Percentiles rank a stretch among this genome's conserved stretches.
phyloP scores from a whole-genome alignment of 2,888 invertebrate species.

The Pedicia rivosa region DNA sequence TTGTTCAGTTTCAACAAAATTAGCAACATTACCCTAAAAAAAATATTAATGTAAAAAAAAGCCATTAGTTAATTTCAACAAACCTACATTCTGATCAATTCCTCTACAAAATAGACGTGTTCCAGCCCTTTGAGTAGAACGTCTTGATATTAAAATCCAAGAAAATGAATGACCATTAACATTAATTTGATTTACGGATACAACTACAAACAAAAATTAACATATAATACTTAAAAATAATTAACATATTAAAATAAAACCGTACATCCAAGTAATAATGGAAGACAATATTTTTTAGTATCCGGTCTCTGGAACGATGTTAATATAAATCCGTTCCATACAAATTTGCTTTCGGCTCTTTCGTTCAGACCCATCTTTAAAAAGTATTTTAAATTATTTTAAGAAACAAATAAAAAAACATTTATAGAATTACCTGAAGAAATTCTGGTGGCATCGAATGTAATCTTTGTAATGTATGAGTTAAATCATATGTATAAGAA shows the following conservation, averaged over 20 bases:
- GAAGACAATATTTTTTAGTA: conserved; percentile 66
- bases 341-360: conserved; percentile 73
- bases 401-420: too few relatives aligned
- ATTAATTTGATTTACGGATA: conserved; percentile 62
- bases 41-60: conserved; percentile 17
- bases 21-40: conserved; percentile 72
- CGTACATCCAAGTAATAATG: conserved; percentile 84
- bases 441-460: conserved; percentile 73
- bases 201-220: conserved; percentile 30
- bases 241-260: too few relatives aligned
- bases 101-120: conserved; percentile 81
- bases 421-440: too few relatives aligned
- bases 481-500: conserved; percentile 86
- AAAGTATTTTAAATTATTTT: too few relatives aligned
- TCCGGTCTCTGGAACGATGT: conserved; percentile 59
- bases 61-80: not conserved
- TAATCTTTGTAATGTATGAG: conserved; percentile 78
- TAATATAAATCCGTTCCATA: conserved; percentile 83
- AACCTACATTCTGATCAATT: conserved; percentile 47
- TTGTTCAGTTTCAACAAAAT: conserved; percentile 97
- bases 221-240: conserved; percentile 3
- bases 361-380: conserved; percentile 49
- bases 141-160: conserved; percentile 79
- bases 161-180: conserved; percentile 70
- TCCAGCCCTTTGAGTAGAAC: conserved; percentile 76